Evolutionary conservation across 2,888 invertebrate species (phyloP).

Genomic region (Drosophila koepferae): DNA sequence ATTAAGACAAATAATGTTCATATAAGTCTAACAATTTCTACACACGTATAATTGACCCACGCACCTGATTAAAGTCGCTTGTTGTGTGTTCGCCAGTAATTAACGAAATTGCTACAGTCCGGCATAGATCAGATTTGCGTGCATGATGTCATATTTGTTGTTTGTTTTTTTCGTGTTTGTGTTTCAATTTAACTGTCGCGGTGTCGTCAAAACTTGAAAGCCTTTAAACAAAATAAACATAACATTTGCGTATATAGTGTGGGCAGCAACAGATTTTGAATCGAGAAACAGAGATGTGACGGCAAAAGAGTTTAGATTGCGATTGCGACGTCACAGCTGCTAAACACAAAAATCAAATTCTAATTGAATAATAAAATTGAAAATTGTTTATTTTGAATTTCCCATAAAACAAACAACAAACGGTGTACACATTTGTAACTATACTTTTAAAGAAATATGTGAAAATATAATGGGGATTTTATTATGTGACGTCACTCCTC

Average conservation of each 20-base stretch:
- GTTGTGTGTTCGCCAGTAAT: constrained; percentile 51
- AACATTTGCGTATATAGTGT: constrained; percentile 47
- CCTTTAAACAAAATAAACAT: constrained; percentile 62
- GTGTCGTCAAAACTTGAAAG: constrained; percentile 48
- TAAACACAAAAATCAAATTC: background rate
- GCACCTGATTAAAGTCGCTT: constrained; percentile 59
- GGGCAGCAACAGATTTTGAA: constrained; percentile 42
- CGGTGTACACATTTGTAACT: background rate
- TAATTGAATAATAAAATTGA: background rate
- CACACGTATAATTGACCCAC: constrained; percentile 27
- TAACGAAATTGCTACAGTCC: constrained; percentile 58
- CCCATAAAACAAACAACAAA: background rate
- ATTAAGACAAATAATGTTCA: constrained; percentile 5
- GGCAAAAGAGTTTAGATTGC: background rate
- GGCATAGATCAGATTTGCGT: constrained; percentile 46
- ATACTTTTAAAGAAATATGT: too few species aligned
- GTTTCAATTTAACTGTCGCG: constrained; percentile 52
- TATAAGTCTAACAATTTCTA: constrained; percentile 11
- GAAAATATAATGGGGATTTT: too few species aligned
- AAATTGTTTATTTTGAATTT: background rate
- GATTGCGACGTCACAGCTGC: constrained; percentile 26
- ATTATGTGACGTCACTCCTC: constrained; percentile 36
- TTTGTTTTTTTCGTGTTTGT: constrained; percentile 27
- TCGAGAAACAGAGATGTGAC: constrained; percentile 5
- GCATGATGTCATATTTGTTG: constrained; percentile 63